phyloP scores from a whole-genome alignment of 2,113 vertebrate species.

The Oryzias javanicus region DNA sequence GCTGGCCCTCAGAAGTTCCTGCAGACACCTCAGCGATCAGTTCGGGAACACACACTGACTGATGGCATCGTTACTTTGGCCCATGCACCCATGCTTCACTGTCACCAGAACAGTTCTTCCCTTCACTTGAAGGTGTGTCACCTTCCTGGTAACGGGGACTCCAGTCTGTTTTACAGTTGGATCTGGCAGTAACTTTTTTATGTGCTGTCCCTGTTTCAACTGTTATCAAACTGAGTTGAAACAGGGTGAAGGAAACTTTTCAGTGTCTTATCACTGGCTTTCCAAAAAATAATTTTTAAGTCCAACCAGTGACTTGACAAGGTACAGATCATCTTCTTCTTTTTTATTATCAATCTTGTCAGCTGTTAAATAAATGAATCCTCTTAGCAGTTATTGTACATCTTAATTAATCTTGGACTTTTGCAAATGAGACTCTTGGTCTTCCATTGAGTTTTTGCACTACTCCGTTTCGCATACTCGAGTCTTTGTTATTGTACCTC shows the following conservation, averaged over 20 bases:
- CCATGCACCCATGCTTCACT: constrained; percentile 40
- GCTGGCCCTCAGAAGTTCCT: constrained; percentile 3
- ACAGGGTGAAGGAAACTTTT: too few relatives aligned
- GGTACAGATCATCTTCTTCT: constrained; percentile 34
- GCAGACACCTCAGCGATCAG: constrained; percentile 30
- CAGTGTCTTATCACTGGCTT: constrained; percentile 3
- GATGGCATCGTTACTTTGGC: constrained; percentile 51
- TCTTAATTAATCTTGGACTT: constrained; percentile 47
- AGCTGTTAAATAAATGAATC: constrained; percentile 36
- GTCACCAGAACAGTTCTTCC: constrained; percentile 52
- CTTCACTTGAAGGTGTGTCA: constrained; percentile 30
- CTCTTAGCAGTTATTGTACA: constrained; percentile 31
- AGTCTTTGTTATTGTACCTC: not conserved
- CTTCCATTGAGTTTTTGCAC: not conserved
- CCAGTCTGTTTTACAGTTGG: not conserved
- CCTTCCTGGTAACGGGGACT: constrained; percentile 21
- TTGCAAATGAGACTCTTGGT: constrained; percentile 31
- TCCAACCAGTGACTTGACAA: not conserved
- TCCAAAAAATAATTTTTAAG: constrained; percentile 11
- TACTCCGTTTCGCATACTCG: constrained; percentile 11
- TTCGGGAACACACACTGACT: constrained; percentile 44
- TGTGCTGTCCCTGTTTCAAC: constrained; percentile 5
- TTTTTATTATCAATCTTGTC: constrained; percentile 33
- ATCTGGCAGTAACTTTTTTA: constrained; percentile 26
- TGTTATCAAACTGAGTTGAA: constrained; percentile 21